Evolutionary conservation across 2,888 invertebrate genomes (phyloP), one percentile per base, ranked within the genome.

Genomic region (Lasioglossum malachurum): DNA sequence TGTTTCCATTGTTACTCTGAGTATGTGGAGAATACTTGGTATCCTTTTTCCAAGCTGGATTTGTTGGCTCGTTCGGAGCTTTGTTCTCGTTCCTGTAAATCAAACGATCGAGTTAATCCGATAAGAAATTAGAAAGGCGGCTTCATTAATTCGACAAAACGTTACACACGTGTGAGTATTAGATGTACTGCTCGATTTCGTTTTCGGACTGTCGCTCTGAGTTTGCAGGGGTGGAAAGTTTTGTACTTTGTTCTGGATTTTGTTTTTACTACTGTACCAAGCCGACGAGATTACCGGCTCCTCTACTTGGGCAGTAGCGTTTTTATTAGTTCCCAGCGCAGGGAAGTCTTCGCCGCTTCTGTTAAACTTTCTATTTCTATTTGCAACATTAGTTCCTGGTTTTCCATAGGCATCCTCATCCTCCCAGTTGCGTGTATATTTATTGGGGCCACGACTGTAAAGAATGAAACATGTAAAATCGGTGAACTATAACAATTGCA

Each of bases 341-440:
- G 97, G 97, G 95, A 97, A 97, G 88, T 97, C 96, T 89, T 96
- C 96, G 0, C 96, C 96, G 83, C 95, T 93, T 88, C 93, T 92
- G 83, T 93, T 89, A 90, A 95, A 93, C 87, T 91, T 93, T 81
- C 86, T 90, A 75, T 90, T 92, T 83, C 95, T 95, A 72, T 89
- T 93, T 67, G 93, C 88, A 69, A 92, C 91, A 64, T 92, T 91
- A 60, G 93, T 93, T 31, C 95, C 92, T 27, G 96, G 95, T 90
- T 98, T 97, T 35, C 96, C 96, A 94, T 98, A 99, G 0, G 98
- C 98, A 93, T 98, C 98, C 94, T 98, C 98, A 94, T 99, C 98
- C 94, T 98, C 98, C 98, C 98, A 99, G 84, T 98, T 98, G 19
- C 98, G 97, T 0, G 98, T 98, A 95, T 99, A 99, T 95, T 98